These are phyloP conservation scores for Drosophila kokeensis DNA, from an alignment of 2,888 invertebrate genomes.

Conservation along the genomic window DNA sequence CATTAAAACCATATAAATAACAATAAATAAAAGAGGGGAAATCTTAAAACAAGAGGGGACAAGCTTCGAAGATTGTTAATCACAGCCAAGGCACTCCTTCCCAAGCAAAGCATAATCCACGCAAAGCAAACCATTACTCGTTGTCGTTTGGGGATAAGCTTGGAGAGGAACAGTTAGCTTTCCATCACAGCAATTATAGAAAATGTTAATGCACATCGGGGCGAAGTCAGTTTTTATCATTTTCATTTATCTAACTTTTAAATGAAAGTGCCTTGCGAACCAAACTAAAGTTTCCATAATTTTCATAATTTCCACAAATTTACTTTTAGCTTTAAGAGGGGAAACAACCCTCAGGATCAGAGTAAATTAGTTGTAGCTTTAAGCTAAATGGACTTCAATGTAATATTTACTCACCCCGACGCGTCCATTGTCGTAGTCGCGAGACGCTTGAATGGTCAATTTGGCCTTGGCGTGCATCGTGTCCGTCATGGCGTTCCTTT, in stretches of 20 bases:
- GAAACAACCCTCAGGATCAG: background rate
- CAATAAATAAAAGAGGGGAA: background rate
- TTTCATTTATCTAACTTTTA: background rate
- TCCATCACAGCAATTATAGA: background rate
- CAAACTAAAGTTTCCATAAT: background rate
- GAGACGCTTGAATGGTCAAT: conserved; percentile 90
- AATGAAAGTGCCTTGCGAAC: background rate
- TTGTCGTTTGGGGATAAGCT: background rate
- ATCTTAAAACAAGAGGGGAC: background rate
- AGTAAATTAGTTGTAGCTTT: conserved; percentile 8
- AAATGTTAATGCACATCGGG: background rate
- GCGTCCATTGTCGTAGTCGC: conserved; percentile 91
- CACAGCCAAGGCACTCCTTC: background rate
- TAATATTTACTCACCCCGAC: conserved; percentile 85
- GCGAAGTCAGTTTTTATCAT: background rate
- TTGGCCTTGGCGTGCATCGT: conserved; percentile 95
- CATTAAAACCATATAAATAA: conserved; percentile 22
- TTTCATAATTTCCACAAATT: background rate
- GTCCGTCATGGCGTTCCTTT: conserved; percentile 93
- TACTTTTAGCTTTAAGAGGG: background rate
- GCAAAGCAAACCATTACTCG: background rate
- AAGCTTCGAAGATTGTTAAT: background rate
- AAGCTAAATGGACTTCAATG: conserved; percentile 6
- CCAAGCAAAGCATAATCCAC: background rate
- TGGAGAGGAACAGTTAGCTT: background rate